A percentile compares a stretch with the other conserved stretches of the same genome.
These are phyloP conservation scores for Athrips mouffetella DNA, from an alignment of 2,888 invertebrate genomes.

Conservation along the genomic window DNA sequence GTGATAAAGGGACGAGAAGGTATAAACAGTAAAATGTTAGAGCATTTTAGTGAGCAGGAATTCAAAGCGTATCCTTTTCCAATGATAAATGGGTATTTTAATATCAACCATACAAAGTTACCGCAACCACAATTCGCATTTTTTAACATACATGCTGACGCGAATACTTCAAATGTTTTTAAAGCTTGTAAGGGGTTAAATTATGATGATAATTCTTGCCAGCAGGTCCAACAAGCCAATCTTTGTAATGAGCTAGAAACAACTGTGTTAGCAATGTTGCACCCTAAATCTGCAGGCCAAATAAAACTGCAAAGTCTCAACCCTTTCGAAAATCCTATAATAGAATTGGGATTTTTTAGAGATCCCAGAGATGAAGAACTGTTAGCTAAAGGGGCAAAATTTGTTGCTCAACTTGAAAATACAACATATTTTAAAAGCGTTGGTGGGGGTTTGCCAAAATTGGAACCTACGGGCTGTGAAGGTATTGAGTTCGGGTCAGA, in stretches of 20 bases:
- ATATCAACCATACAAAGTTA: constrained; percentile 14
- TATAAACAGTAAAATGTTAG: constrained; percentile 29
- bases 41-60: constrained; percentile 30
- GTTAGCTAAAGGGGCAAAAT: constrained; percentile 21
- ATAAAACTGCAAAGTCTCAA: constrained; percentile 22
- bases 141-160: constrained; percentile 19
- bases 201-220: constrained; percentile 19
- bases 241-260: constrained; percentile 18
- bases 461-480: constrained; percentile 62
- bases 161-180: constrained; percentile 9
- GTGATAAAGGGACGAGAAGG: constrained; percentile 46
- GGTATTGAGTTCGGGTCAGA: constrained; percentile 67
- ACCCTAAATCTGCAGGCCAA: constrained; percentile 24
- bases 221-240: constrained; percentile 20
- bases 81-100: constrained; percentile 22
- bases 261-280: constrained; percentile 17
- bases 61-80: constrained; percentile 28
- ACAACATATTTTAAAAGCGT: constrained; percentile 25
- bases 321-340: constrained; percentile 21
- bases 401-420: constrained; percentile 17
- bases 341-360: constrained; percentile 23
- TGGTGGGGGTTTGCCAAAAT: constrained; percentile 17
- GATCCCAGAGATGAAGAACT: constrained; percentile 20
- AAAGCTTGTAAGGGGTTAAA: constrained; percentile 18
- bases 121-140: constrained; percentile 22